These are phyloP conservation scores for Echinarachnius parma DNA, from an alignment of 53 echinoderm and acorn worm species.

Conservation along the genomic window DNA sequence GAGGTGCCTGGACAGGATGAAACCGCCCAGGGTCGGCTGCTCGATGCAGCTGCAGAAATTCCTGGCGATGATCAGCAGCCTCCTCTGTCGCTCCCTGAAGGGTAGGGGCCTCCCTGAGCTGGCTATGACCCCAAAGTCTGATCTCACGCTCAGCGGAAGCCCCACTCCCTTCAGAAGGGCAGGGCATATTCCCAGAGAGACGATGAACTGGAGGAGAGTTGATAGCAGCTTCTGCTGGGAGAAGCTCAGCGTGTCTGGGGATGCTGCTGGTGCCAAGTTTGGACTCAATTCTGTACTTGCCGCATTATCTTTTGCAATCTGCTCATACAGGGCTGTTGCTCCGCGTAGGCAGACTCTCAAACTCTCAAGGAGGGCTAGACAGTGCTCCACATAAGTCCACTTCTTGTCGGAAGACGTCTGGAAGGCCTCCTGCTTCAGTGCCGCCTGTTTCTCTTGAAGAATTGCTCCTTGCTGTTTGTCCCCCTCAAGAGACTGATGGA, in stretches of 20 bases:
- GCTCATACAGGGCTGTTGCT: conserved; percentile 39
- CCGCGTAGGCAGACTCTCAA: conserved; percentile 33
- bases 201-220: conserved; percentile 71
- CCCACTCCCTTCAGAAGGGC: conserved; percentile 78
- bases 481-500: conserved; percentile 46
- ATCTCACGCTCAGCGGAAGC: conserved; percentile 71
- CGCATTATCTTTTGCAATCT: conserved; percentile 3
- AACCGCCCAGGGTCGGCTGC: conserved; percentile 66
- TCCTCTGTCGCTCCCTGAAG: conserved; percentile 37
- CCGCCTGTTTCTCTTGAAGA: conserved; percentile 12
- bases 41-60: conserved; percentile 55
- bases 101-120: conserved; percentile 23
- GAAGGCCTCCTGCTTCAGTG: conserved; percentile 9
- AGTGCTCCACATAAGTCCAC: conserved; percentile 64
- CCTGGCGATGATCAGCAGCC: conserved; percentile 54
- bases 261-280: conserved; percentile 58
- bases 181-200: conserved; percentile 75
- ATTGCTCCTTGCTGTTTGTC: conserved; percentile 11
- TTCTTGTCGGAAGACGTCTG: conserved; percentile 27
- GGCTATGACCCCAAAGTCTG: too few species aligned
- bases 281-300: conserved; percentile 8
- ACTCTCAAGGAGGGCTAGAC: conserved; percentile 46
- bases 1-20: conserved; percentile 79
- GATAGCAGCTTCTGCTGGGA: conserved; percentile 65
- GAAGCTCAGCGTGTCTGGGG: conserved; percentile 86